Conservation (phyloP, 2,888 invertebrate species). For the Temnothorax ravouxi region DNA sequence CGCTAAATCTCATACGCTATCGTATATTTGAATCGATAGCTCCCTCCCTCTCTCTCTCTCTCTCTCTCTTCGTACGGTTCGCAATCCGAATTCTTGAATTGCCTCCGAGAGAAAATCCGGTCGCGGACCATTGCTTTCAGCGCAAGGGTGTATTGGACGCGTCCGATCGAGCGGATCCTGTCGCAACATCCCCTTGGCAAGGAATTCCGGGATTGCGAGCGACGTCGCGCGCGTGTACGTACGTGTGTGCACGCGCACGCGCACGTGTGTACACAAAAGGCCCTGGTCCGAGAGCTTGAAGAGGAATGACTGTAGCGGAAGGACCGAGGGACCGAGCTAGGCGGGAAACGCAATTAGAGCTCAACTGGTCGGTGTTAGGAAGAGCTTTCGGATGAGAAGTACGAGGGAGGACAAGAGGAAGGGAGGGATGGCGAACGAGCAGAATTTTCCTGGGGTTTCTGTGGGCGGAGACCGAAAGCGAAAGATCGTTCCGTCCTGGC, state of each 20-base stretch:
- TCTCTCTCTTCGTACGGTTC: neutral
- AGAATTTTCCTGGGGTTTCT: conserved; percentile 60
- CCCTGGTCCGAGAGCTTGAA: conserved; percentile 38
- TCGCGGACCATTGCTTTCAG: conserved; percentile 63
- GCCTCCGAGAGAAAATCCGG: conserved; percentile 57
- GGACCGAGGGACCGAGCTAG: conserved; percentile 66
- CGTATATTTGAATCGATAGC: conserved; percentile 31
- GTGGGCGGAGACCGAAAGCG: conserved; percentile 37
- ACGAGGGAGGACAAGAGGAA: neutral
- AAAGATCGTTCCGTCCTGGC: conserved; percentile 42
- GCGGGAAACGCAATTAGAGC: conserved; percentile 79
- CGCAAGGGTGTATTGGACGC: conserved; percentile 59
- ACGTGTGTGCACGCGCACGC: conserved; percentile 38
- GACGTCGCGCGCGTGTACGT: conserved; percentile 19
- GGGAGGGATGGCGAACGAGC: conserved; percentile 49
- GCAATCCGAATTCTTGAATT: conserved; percentile 53
- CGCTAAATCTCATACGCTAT: conserved; percentile 41
- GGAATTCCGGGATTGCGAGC: conserved; percentile 57
- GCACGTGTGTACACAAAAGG: conserved; percentile 48
- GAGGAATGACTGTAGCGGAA: conserved; percentile 70
- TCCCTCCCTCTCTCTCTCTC: neutral
- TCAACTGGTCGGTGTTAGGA: conserved; percentile 72
- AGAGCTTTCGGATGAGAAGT: conserved; percentile 54
- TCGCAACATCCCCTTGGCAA: conserved; percentile 52
- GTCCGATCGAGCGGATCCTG: conserved; percentile 61